Percentiles rank a stretch among this genome's conserved stretches.
Evolutionary conservation across 53 echinoderm and acorn worm genomes (phyloP).

Genomic region (Crossaster papposus): DNA sequence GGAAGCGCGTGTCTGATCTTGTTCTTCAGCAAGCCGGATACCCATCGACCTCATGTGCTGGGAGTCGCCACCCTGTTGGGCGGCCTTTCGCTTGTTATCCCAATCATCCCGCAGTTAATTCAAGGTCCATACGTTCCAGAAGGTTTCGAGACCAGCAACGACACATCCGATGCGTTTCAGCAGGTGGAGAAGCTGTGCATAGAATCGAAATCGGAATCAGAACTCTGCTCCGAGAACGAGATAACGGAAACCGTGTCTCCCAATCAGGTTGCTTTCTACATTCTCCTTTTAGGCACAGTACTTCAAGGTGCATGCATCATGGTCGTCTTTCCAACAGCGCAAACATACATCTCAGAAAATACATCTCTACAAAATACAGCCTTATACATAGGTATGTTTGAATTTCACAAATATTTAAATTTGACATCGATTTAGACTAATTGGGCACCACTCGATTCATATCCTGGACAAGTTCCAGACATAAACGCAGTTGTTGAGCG

Average conservation of each 20-base stretch:
- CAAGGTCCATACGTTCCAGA: slow-evolving; percentile 3
- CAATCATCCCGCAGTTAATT: slow-evolving; percentile 13
- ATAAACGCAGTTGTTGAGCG: no score
- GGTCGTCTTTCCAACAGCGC: neutral
- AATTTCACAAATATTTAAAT: no score
- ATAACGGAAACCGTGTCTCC: neutral
- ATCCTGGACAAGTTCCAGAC: no score
- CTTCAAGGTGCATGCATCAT: neutral
- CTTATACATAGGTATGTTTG: slow-evolving; percentile 25
- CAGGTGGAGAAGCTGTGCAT: neutral
- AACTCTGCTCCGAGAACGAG: neutral
- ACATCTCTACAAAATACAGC: neutral
- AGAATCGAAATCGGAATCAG: neutral
- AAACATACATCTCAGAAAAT: slow-evolving; percentile 11
- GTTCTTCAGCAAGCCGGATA: slow-evolving; percentile 12
- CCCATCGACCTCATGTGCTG: slow-evolving; percentile 1
- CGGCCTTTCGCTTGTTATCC: neutral
- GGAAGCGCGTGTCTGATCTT: neutral
- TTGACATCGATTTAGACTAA: no score
- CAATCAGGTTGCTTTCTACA: slow-evolving; percentile 11
- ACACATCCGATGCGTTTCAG: neutral
- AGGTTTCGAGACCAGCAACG: slow-evolving; percentile 7
- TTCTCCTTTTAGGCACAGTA: neutral
- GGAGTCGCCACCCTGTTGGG: neutral
- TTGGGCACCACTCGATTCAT: no score